Base-by-base conservation (phyloP, 2,888 invertebrate genomes). In the Polydrusus tereticollis region DNA sequence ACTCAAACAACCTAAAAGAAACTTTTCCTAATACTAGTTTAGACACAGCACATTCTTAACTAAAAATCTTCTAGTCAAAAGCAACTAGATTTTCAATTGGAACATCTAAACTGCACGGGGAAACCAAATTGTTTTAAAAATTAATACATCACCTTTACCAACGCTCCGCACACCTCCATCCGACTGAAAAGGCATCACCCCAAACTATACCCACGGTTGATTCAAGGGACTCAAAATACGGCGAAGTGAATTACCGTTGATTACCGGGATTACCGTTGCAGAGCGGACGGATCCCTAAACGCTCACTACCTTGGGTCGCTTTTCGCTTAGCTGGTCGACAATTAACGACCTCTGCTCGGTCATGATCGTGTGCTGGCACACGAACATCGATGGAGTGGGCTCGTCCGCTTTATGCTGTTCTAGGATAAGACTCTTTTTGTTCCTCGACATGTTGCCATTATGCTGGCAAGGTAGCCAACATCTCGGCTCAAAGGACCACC, bases 181-280 rank as follows among this genome's bases (percentile, higher is more conserved):
- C 84, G 82, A 85, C 85, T 84, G 81, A 84, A 82, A 82, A 79
- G 79, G 80, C 80, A 80, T 82, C 81, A 86, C 84, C 85, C 84
- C 41, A 74, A 69, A 71, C 59, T 52, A 74, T 66, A 71, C 64
- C 66, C 65, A 69, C 69, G 60, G 73, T 72, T 60, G 55, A 72
- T 68, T 67, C 68, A 65, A 71, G 74, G 74, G 74, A 62, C 41
- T 63, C 45, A 64, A 63, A 52, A 74, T 50, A 74, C 50, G 58
- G 62, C 21, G 65, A 65, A 62, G 69, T 60, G 65, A n/a, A n/a
- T n/a, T n/a, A n/a, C n/a, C n/a, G n/a, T n/a, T n/a, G n/a, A n/a
- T n/a, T n/a, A n/a, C 70, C 70, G 69, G 65, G 65, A 66, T 36
- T 62, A 72, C 70, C 58, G 65, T 65, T 71, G 71, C 36, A 26